Evolutionary conservation across 2,113 vertebrate species (phyloP).

Genomic region (Tragelaphus buxtoni): DNA sequence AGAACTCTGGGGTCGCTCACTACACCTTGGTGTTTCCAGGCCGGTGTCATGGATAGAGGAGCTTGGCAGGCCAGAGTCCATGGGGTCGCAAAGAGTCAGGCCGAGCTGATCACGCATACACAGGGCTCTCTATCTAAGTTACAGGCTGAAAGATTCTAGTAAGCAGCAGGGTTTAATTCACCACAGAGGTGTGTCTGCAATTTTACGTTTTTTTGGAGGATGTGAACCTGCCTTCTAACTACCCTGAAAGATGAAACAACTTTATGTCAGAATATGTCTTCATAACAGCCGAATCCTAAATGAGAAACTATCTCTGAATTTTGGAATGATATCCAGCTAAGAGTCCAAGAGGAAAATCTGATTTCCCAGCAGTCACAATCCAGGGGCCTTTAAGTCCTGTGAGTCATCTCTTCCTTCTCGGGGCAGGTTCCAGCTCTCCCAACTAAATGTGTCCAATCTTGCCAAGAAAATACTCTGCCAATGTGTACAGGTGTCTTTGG

Average conservation of each 20-base stretch:
- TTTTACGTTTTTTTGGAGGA: neutral
- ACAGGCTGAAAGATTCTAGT: neutral
- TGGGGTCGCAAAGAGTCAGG: neutral
- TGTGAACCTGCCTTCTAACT: constrained; percentile 48
- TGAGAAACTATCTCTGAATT: constrained; percentile 11
- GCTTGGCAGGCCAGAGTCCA: neutral
- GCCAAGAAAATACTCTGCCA: constrained; percentile 37
- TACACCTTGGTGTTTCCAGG: neutral
- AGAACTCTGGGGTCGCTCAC: neutral
- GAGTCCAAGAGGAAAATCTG: constrained; percentile 33
- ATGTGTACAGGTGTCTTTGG: constrained; percentile 19
- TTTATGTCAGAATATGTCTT: constrained; percentile 18
- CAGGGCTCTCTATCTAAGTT: neutral
- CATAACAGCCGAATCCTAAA: constrained; percentile 9
- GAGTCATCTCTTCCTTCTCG: constrained; percentile 40
- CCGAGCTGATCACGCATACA: neutral
- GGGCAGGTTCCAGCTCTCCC: constrained; percentile 26
- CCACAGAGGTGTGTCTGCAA: neutral
- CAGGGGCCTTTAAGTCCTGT: constrained; percentile 2
- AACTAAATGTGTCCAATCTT: constrained; percentile 36
- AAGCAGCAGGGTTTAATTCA: neutral
- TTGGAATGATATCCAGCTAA: neutral
- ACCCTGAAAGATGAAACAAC: constrained; percentile 33
- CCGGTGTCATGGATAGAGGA: neutral
- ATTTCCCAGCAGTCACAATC: constrained; percentile 29